Evolutionary conservation across 2,797 vertebrate species (phyloP).

Genomic region (Sternotherus odoratus): DNA sequence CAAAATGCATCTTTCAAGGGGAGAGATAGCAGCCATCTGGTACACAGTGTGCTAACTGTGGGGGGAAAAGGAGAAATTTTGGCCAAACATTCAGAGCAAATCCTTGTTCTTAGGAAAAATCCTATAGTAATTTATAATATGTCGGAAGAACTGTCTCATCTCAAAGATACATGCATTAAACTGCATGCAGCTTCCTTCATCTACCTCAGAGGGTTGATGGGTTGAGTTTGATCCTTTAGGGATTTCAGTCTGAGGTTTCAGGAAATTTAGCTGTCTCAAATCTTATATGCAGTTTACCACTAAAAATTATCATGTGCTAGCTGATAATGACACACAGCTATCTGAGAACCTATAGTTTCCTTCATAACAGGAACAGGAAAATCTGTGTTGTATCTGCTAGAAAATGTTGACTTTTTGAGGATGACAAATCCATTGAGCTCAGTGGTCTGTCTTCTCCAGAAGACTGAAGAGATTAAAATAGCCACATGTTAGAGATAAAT

Average conservation of each 20-base stretch:
- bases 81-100: not conserved
- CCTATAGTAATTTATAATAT: not conserved
- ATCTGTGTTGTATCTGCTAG: not conserved
- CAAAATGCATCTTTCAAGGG: constrained; percentile 10
- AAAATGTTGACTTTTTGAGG: not conserved
- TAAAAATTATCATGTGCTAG: constrained; percentile 35
- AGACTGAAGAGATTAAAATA: not conserved
- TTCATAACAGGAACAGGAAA: constrained; percentile 10
- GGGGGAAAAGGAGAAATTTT: constrained; percentile 15
- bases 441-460: not conserved
- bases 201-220: not conserved
- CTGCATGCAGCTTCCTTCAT: not conserved
- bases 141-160: not conserved
- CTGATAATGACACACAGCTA: not conserved
- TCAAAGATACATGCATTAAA: not conserved
- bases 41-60: accelerated
- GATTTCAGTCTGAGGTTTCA: not conserved
- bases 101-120: not conserved
- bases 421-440: not conserved
- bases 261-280: constrained; percentile 8
- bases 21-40: not conserved
- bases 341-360: not conserved
- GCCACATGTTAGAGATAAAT: not conserved
- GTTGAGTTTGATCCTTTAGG: not conserved
- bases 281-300: constrained; percentile 12